Percentiles rank a stretch among this genome's conserved stretches.
Conservation (phyloP, 2,888 invertebrate species). For the Xestia sexstrigata region DNA sequence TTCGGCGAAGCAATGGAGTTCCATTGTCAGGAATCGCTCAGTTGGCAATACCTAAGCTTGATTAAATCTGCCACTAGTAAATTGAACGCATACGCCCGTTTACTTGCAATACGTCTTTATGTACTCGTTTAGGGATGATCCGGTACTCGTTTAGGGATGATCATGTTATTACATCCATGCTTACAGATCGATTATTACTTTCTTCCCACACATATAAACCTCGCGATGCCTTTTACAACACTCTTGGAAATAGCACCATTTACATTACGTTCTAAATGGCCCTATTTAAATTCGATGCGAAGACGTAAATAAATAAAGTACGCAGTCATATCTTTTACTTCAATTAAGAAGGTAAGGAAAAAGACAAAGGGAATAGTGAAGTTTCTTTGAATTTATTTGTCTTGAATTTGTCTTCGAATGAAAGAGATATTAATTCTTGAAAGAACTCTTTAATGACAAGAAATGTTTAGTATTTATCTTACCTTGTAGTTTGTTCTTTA, state of each 20-base stretch:
- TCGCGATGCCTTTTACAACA: background rate
- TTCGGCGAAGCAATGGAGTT: background rate
- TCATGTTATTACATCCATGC: background rate
- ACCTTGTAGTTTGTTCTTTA: conserved; percentile 19
- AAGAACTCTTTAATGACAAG: conserved; percentile 1
- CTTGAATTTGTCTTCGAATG: no score
- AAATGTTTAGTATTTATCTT: conserved; percentile 14
- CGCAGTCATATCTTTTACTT: conserved; percentile 4
- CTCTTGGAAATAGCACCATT: background rate
- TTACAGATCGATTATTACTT: conserved; percentile 4
- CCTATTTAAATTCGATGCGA: background rate
- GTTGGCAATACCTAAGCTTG: background rate
- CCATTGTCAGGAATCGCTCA: background rate
- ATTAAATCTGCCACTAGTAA: no score
- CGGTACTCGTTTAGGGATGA: background rate
- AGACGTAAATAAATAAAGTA: background rate
- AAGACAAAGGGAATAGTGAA: conserved; percentile 25
- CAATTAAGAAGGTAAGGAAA: conserved; percentile 7
- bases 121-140: background rate
- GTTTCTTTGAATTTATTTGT: conserved; percentile 26
- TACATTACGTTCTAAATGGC: background rate
- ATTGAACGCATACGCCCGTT: background rate
- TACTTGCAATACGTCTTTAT: background rate
- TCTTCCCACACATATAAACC: background rate
- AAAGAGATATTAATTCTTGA: conserved; percentile 15